phyloP scores from a whole-genome alignment of 1,140 invertebrate species.

The Dreissena polymorpha region DNA sequence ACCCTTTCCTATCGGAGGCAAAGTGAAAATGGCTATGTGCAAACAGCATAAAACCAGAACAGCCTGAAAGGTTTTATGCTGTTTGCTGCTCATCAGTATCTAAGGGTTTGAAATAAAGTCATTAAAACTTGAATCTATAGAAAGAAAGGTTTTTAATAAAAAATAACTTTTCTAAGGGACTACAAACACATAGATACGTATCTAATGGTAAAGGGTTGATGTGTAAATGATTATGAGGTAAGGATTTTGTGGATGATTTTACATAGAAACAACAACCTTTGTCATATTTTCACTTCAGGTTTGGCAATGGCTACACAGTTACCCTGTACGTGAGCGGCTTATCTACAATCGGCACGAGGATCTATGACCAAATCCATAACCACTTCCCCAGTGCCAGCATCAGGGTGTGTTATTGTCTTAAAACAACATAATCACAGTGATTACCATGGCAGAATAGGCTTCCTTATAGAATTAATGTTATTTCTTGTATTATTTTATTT shows the following conservation, averaged over 20 bases:
- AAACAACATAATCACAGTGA: constrained; percentile 13
- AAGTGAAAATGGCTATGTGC: no score
- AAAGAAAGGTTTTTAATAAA: no score
- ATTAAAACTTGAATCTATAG: no score
- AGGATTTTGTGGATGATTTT: not conserved
- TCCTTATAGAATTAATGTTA: not conserved
- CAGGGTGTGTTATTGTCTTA: constrained; percentile 78
- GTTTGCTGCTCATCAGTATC: no score
- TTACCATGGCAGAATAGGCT: not conserved
- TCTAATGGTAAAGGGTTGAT: no score
- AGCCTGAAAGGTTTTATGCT: no score
- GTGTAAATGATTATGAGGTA: not conserved
- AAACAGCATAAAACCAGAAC: no score
- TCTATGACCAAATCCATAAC: constrained; percentile 64
- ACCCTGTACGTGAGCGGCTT: constrained; percentile 78
- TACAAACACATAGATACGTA: no score
- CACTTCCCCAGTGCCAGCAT: constrained; percentile 76
- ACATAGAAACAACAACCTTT: no score
- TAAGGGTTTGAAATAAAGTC: no score
- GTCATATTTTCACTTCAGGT: constrained; percentile 80
- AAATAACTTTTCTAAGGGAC: no score
- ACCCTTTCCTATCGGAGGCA: no score
- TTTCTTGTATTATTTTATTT: not conserved
- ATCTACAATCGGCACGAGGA: constrained; percentile 44
- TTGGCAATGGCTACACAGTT: constrained; percentile 88